phyloP scores from a whole-genome alignment of 2,888 invertebrate genomes.

The Ceratothoa steindachneri region DNA sequence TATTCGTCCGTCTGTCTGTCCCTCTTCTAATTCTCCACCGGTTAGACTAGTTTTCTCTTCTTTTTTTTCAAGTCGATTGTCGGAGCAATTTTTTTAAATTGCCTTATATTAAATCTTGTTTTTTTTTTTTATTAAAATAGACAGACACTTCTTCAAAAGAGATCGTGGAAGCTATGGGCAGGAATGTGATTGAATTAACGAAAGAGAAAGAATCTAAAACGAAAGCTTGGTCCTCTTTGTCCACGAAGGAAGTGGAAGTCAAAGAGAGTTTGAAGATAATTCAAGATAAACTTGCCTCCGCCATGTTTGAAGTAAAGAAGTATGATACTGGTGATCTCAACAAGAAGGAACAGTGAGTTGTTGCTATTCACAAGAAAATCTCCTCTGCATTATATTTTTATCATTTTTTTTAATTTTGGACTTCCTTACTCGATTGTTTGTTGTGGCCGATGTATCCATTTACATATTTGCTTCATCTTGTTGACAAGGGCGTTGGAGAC shows the following conservation, averaged over 20 bases:
- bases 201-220: background rate
- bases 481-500: constrained; percentile 24
- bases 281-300: background rate
- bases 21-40: no score
- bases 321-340: background rate
- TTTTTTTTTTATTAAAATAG: no score
- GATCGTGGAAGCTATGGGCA: background rate
- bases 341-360: background rate
- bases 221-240: background rate
- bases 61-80: no score
- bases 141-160: background rate
- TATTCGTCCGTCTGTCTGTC: no score
- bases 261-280: background rate
- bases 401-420: no score
- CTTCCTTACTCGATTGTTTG: no score
- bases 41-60: no score
- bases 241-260: background rate
- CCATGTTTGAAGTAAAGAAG: background rate
- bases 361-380: no score
- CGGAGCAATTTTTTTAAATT: no score
- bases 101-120: no score
- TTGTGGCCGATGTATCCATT: no score
- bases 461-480: background rate
- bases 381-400: no score
- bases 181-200: background rate